Percentiles rank a stretch among this genome's conserved stretches.
These are phyloP conservation scores for Podarcis lilfordi DNA, from an alignment of 2,797 vertebrate species.

Conservation along the genomic window DNA sequence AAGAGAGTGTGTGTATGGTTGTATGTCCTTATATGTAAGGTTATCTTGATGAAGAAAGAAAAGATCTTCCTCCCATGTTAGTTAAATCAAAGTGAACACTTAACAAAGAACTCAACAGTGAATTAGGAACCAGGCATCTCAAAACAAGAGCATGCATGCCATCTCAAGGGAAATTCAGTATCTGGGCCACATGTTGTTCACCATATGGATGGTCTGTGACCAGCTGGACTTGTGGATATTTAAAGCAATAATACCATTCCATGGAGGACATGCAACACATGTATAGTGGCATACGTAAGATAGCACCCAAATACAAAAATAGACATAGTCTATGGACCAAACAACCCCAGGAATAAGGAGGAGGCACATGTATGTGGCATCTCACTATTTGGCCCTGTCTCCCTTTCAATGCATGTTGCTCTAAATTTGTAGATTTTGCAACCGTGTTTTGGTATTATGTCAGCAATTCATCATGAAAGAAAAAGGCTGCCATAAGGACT, in stretches of 20 bases:
- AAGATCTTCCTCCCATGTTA: neutral
- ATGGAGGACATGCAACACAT: slow-evolving; percentile 6
- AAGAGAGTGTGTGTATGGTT: neutral
- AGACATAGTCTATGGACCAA: neutral
- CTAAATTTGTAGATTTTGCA: neutral
- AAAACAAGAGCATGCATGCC: slow-evolving; percentile 18
- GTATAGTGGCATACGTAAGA: neutral
- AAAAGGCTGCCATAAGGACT: neutral
- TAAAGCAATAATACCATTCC: neutral
- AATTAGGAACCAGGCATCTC: slow-evolving; percentile 30
- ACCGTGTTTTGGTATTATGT: neutral
- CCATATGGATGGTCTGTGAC: slow-evolving; percentile 13
- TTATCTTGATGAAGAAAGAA: no score
- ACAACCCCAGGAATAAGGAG: neutral
- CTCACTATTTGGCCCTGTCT: neutral
- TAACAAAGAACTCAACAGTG: neutral
- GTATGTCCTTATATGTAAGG: no score
- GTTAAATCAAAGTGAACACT: neutral
- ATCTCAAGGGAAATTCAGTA: slow-evolving; percentile 49
- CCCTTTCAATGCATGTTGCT: neutral
- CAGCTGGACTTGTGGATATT: slow-evolving; percentile 35
- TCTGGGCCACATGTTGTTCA: slow-evolving; percentile 48
- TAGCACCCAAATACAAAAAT: neutral
- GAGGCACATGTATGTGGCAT: neutral
- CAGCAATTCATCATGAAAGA: slow-evolving; percentile 12